Evolutionary conservation across 2,888 invertebrate genomes (phyloP).

Genomic region (Drosophila seclusa): DNA sequence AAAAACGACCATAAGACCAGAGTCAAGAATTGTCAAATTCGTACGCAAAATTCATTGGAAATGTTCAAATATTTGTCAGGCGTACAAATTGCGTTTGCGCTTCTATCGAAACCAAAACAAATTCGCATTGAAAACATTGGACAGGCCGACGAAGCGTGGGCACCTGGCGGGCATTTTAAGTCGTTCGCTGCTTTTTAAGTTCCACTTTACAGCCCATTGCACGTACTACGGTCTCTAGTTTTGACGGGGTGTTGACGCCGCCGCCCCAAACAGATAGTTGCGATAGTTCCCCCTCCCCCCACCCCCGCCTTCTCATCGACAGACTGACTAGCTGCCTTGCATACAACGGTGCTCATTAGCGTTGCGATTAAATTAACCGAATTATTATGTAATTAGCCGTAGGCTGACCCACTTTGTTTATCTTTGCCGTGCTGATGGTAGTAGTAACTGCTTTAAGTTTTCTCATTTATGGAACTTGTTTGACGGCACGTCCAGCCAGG

Average conservation of each 20-base stretch:
- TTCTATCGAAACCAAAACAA: conserved; percentile 58
- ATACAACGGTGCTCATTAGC: conserved; percentile 81
- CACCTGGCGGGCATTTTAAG: conserved; percentile 76
- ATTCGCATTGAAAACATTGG: conserved; percentile 49
- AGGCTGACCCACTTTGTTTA: conserved; percentile 70
- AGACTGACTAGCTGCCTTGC: conserved; percentile 43
- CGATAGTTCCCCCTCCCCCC: conserved; percentile 35
- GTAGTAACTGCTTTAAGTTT: conserved; percentile 41
- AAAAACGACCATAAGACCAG: conserved; percentile 20
- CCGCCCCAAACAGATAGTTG: conserved; percentile 50
- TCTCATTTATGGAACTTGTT: conserved; percentile 64
- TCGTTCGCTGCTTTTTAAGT: conserved; percentile 49
- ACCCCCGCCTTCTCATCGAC: neutral
- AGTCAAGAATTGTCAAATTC: conserved; percentile 55
- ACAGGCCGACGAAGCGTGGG: conserved; percentile 43
- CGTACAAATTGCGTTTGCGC: conserved; percentile 74
- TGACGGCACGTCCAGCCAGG: conserved; percentile 50
- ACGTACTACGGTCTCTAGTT: conserved; percentile 50
- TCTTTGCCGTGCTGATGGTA: conserved; percentile 27
- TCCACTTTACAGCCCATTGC: conserved; percentile 42
- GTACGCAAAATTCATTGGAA: conserved; percentile 62
- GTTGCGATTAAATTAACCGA: conserved; percentile 78
- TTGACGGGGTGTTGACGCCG: conserved; percentile 51
- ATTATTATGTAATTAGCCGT: conserved; percentile 83
- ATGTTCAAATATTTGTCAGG: conserved; percentile 70